Percentiles rank a stretch among this genome's conserved stretches.
Evolutionary conservation across 2,113 vertebrate genomes (phyloP).

Genomic region (Procavia capensis): DNA sequence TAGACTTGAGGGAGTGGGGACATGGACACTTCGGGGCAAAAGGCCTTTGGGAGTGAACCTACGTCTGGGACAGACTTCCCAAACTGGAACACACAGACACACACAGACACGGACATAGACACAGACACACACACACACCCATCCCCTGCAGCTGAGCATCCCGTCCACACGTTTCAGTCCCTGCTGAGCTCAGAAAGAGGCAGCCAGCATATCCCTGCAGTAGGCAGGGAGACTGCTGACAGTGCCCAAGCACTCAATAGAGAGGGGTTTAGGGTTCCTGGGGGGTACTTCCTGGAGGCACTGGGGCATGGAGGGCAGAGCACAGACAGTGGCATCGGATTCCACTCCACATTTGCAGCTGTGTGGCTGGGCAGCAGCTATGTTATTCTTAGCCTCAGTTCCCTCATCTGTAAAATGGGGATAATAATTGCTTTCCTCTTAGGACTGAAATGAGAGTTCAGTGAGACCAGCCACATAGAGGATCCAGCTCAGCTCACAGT

Average conservation of each 20-base stretch:
- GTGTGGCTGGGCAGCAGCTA: neutral
- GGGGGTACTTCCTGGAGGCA: constrained; percentile 52
- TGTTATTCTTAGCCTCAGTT: neutral
- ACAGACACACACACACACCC: too few relatives aligned
- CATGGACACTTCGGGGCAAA: neutral
- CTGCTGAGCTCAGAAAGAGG: constrained; percentile 60
- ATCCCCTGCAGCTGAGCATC: neutral
- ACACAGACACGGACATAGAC: too few relatives aligned
- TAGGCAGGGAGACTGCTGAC: constrained; percentile 59
- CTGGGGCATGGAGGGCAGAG: neutral
- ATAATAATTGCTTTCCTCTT: neutral
- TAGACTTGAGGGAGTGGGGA: neutral
- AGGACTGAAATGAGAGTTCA: neutral
- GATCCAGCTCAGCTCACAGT: neutral
- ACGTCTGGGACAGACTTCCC: constrained; percentile 4
- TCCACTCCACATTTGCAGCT: neutral
- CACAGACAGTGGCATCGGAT: neutral
- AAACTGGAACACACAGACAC: constrained; percentile 18
- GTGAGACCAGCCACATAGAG: neutral
- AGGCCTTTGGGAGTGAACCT: constrained; percentile 12
- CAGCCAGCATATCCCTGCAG: neutral
- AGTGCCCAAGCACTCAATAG: constrained; percentile 7
- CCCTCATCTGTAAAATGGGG: neutral
- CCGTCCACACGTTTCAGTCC: neutral
- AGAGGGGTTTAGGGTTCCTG: constrained; percentile 7